Base-by-base conservation (phyloP, 2,888 invertebrate genomes). In the Hololepta plana region DNA sequence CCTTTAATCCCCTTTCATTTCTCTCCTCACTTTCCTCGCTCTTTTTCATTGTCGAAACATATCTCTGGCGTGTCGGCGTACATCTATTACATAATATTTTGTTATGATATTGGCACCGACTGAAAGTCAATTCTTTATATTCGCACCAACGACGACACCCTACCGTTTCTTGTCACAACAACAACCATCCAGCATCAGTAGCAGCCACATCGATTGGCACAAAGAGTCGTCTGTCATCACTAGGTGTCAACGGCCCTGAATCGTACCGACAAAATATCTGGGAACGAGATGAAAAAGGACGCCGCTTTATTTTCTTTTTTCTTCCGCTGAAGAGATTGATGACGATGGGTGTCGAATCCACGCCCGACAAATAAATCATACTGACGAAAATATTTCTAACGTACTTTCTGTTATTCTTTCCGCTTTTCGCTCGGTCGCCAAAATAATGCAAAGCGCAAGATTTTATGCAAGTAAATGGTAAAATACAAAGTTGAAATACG, bases 291-390 rank as follows among this genome's bases (percentile, higher is more conserved):
- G n/a, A n/a, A n/a, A n/a, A n/a, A n/a, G n/a, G n/a, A n/a, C n/a
- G n/a, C n/a, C n/a, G n/a, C n/a, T n/a, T n/a, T n/a, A n/a, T n/a
- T n/a, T n/a, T n/a, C n/a, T n/a, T n/a, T n/a, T n/a, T n/a, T n/a
- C n/a, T n/a, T n/a, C n/a, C n/a, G n/a, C 39, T 38, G 37, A 35
- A 33, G 38, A 48, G 47, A 47, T 48, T 48, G 47, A 48, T 48
- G 46, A 43, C 36, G 38, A 34, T 35, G 35, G 36, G 40, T 47
- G 48, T 48, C 47, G 43, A 41, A 42, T 38, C 38, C 47, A 48
- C 38, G 41, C 45, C 44, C 35, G 33, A 36, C 33, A 44, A 41
- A 47, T 48, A 48, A 48, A 48, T 47, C 47, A 47, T 45, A 27
- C 17, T n/a, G n/a, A n/a, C n/a, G n/a, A n/a, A n/a, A n/a, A n/a